phyloP scores from a whole-genome alignment of 2,797 vertebrate species.

The Tokudaia tokunoshimensis region DNA sequence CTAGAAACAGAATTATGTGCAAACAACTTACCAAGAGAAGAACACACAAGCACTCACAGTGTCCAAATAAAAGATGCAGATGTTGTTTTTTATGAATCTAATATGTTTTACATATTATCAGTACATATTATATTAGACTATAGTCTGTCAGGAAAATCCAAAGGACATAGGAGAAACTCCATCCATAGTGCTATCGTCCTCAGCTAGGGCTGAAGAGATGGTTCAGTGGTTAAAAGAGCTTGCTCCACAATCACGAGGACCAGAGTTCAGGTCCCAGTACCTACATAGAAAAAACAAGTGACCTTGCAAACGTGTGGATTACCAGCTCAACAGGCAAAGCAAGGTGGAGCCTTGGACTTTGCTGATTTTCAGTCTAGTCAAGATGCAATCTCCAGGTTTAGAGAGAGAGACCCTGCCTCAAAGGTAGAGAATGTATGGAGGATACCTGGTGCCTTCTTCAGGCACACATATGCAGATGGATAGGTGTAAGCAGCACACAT shows the following conservation, averaged over 20 bases:
- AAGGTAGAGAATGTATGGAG: not conserved
- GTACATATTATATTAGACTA: too few species aligned
- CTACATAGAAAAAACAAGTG: not conserved
- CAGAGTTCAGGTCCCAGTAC: not conserved
- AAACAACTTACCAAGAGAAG: not conserved
- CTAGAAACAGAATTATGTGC: not conserved
- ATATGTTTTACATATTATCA: too few species aligned
- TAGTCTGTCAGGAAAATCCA: not conserved
- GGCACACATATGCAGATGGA: too few species aligned
- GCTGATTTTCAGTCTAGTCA: not conserved
- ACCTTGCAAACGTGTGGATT: not conserved
- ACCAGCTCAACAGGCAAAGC: not conserved
- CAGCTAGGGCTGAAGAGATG: not conserved
- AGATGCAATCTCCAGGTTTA: not conserved
- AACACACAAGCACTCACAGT: not conserved
- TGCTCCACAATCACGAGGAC: not conserved
- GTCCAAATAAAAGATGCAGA: not conserved
- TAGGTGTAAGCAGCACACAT: not conserved
- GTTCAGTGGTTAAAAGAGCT: not conserved
- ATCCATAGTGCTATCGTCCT: not conserved
- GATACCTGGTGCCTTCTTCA: not conserved
- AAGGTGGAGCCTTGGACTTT: not conserved
- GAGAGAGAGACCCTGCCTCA: not conserved
- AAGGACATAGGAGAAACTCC: not conserved
- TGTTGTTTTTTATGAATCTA: not conserved